Percentiles rank a stretch among this genome's conserved stretches.
These are phyloP conservation scores for Cichladusa arquata DNA, from an alignment of 2,113 vertebrate genomes.

Conservation along the genomic window DNA sequence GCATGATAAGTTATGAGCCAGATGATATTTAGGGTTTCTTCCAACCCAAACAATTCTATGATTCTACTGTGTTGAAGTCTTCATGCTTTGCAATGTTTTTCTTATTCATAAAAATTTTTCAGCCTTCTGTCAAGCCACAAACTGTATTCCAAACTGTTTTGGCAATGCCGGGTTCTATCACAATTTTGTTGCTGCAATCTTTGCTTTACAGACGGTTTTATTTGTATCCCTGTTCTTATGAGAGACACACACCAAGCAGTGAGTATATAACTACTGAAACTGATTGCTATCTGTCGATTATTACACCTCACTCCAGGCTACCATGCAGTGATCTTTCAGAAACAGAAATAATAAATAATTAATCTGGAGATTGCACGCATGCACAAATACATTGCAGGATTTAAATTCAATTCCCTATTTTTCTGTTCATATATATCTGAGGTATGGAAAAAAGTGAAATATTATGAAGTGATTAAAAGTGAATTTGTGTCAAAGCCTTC, in stretches of 20 bases:
- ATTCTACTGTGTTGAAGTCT: background rate
- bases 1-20: background rate
- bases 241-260: background rate
- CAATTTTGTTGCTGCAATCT: background rate
- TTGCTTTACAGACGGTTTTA: background rate
- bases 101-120: background rate
- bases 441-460: background rate
- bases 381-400: background rate
- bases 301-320: background rate
- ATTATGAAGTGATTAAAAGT: background rate
- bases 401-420: background rate
- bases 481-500: background rate
- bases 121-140: background rate
- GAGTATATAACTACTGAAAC: background rate
- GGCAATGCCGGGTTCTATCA: background rate
- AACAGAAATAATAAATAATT: background rate
- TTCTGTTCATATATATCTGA: background rate
- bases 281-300: background rate
- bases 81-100: background rate
- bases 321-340: fast-evolving
- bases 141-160: background rate
- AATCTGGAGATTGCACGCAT: background rate
- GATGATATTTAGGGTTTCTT: background rate
- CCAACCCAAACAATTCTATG: background rate
- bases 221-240: background rate